Conservation (phyloP, 2,888 invertebrate genomes). For the Dolichomitus sp. region DNA sequence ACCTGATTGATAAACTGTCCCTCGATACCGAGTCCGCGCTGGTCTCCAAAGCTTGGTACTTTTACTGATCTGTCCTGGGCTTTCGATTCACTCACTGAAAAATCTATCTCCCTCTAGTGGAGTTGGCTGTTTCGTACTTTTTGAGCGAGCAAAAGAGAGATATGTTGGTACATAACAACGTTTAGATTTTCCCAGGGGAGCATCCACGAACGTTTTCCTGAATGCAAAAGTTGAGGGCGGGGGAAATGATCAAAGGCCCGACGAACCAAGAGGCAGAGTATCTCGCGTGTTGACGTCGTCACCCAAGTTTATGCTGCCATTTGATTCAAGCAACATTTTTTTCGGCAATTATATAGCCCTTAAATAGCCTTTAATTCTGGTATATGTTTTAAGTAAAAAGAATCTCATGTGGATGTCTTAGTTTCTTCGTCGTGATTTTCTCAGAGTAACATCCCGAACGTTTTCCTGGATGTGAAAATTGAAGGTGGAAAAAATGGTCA, state of each 20-base stretch:
- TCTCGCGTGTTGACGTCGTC: neutral
- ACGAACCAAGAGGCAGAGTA: neutral
- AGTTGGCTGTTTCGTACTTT: neutral
- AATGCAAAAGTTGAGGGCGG: neutral
- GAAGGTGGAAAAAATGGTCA: no score
- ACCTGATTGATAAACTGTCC: slow-evolving; percentile 76
- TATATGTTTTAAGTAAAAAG: no score
- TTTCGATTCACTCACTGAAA: neutral
- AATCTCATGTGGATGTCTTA: no score
- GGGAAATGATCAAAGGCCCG: neutral
- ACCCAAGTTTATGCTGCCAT: no score
- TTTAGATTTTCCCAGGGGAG: neutral
- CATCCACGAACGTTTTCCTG: neutral
- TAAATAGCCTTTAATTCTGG: no score
- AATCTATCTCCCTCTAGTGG: neutral
- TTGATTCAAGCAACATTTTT: no score
- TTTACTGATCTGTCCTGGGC: neutral
- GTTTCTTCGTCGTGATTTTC: no score
- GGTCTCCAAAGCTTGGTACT: neutral
- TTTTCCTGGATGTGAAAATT: no score
- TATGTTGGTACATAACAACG: neutral
- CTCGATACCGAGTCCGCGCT: slow-evolving; percentile 51
- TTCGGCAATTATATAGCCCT: no score
- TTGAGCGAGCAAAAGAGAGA: neutral
- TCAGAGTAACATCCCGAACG: no score